Evolutionary conservation across 2,888 invertebrate genomes (phyloP).

Genomic region (Branchellion lobata): DNA sequence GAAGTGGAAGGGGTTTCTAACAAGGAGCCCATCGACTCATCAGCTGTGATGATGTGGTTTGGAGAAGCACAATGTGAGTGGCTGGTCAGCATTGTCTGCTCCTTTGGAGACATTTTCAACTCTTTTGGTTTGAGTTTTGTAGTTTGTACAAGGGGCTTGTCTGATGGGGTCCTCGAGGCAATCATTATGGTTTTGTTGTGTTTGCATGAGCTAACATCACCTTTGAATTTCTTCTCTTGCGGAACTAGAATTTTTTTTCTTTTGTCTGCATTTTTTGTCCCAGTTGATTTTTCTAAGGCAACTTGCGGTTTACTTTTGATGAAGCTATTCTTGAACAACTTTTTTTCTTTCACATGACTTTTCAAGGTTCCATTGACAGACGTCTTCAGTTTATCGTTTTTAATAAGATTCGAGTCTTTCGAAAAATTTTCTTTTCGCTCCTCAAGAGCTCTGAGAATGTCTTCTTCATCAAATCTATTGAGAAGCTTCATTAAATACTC

Average conservation of each 20-base stretch:
- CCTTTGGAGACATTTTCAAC: neutral
- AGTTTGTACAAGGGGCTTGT: neutral
- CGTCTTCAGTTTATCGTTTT: neutral
- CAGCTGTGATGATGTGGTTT: neutral
- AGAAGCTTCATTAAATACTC: conserved; percentile 1
- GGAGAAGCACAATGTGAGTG: too few relatives aligned
- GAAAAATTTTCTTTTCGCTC: neutral
- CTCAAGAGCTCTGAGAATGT: neutral
- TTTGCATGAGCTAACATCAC: too few relatives aligned
- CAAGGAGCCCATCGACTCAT: neutral
- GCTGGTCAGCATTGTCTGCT: too few relatives aligned
- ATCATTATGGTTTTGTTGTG: too few relatives aligned
- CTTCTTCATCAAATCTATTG: neutral
- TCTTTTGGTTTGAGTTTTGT: neutral
- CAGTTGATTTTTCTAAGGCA: too few relatives aligned
- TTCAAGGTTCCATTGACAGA: neutral
- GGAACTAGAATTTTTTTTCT: too few relatives aligned
- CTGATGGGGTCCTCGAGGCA: too few relatives aligned
- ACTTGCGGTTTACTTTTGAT: too few relatives aligned
- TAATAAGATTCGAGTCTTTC: neutral
- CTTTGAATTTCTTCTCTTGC: too few relatives aligned
- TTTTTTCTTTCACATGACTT: too few relatives aligned
- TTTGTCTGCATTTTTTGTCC: too few relatives aligned
- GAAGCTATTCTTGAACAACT: neutral
- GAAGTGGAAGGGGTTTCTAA: conserved; percentile 1